A percentile compares a stretch with the other conserved stretches of the same genome.
These are phyloP conservation scores for Urocyon cinereoargenteus DNA, from an alignment of 2,797 vertebrate genomes.

Conservation along the genomic window DNA sequence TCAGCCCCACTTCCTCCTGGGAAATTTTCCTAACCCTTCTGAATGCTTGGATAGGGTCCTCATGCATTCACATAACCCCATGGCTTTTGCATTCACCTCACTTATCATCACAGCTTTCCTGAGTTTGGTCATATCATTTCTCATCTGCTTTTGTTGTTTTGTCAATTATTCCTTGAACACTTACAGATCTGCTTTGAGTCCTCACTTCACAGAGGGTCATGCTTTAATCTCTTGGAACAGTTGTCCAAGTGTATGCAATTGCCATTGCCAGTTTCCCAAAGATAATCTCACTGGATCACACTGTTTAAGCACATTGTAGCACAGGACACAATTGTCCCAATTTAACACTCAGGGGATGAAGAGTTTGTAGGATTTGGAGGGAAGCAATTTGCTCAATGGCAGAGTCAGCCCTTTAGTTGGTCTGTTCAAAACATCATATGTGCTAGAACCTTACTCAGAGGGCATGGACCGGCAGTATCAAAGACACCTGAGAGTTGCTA, in stretches of 20 bases:
- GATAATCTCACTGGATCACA: background rate
- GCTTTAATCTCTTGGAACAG: background rate
- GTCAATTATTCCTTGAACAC: background rate
- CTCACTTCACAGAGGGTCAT: background rate
- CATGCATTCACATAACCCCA: background rate
- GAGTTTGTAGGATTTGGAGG: background rate
- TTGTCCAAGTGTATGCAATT: rapidly evolving
- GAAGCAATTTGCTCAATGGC: background rate
- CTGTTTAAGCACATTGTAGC: background rate
- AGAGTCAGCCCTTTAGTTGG: background rate
- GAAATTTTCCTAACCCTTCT: background rate
- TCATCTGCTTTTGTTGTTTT: background rate
- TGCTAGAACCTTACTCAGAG: background rate
- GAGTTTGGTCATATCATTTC: background rate
- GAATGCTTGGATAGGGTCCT: background rate
- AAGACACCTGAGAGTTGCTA: background rate
- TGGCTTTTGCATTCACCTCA: background rate
- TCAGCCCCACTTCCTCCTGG: background rate
- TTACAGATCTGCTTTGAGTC: background rate
- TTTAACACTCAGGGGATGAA: background rate
- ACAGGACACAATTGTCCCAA: background rate
- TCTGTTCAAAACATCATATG: background rate
- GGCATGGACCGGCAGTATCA: background rate
- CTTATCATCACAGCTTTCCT: background rate
- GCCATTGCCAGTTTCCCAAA: background rate